phyloP scores from a whole-genome alignment of 2,113 vertebrate species.

The Euleptes europaea region DNA sequence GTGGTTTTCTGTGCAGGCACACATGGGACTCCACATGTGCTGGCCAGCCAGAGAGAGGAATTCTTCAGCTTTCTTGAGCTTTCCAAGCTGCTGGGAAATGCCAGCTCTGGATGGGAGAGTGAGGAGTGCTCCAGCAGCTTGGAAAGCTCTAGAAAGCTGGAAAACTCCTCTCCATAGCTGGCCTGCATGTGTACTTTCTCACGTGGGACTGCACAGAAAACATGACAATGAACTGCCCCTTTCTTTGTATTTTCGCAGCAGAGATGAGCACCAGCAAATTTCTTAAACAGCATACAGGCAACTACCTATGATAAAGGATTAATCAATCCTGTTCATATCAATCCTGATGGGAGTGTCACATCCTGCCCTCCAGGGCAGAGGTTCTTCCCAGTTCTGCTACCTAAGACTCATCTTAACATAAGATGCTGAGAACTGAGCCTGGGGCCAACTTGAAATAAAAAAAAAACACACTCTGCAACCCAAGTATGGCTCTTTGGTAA shows the following conservation, averaged over 20 bases:
- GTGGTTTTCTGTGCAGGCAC: too few species aligned
- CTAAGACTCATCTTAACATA: not conserved
- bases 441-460: not conserved
- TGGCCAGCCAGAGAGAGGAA: too few species aligned
- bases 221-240: too few species aligned
- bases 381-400: not conserved
- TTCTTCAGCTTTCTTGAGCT: too few species aligned
- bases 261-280: not conserved
- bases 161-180: too few species aligned
- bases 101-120: too few species aligned
- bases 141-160: too few species aligned
- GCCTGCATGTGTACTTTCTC: too few species aligned
- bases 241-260: not conserved
- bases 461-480: not conserved
- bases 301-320: not conserved
- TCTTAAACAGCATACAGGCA: not conserved
- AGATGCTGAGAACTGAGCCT: not conserved
- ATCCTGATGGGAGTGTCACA: not conserved
- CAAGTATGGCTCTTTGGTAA: not conserved
- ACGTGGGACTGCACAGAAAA: too few species aligned
- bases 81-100: too few species aligned
- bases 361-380: not conserved
- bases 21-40: too few species aligned
- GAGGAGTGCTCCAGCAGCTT: too few species aligned
- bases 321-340: not conserved